Base-by-base conservation (phyloP, 1,140 invertebrate species). In the Arctopsyche grandis region DNA sequence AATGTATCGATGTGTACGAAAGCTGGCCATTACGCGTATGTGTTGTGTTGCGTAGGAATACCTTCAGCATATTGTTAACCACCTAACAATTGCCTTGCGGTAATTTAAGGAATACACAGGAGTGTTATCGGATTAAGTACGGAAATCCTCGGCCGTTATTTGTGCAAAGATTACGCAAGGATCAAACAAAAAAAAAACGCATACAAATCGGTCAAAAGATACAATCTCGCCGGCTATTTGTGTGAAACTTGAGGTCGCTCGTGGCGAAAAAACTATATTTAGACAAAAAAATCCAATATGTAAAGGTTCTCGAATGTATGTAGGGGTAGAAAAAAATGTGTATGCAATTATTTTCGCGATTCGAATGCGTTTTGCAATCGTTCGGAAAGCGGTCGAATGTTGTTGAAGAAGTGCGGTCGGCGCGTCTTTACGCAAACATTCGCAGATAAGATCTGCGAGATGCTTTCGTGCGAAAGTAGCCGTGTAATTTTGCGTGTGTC, bases 81-180 rank as follows among this genome's bases (percentile, higher is more conserved):
- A 10, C 7, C 10, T 66, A 66, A 22, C 14, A n/a, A 81, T 79
- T 74, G 74, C 19, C 48, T 56, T 79, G 78, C 80, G 80, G 80
- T 81, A 81, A 81, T 81, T 81, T 81, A 76, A 81, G 77, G 74
- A 79, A 69, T 56, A 81, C 70, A 81, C 77, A 60, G 77, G 69
- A 16, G 48, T 77, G 74, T 81, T 81, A 81, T 81, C 80, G 80
- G 80, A 81, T 81, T 81, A 81, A 71, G 74, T 0, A 76, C 74
- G 78, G 78, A 82, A 79, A 79, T 77, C 75, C 80, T 81, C 22
- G 69, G 78, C 56, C 12, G 16, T 24, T 66, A 44, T 79, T 82
- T 82, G 81, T 82, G 75, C 22, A 52, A 63, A 82, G 78, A 82
- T 82, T 82, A 82, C 81, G 81, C 81, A 82, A 82, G 21, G n/a